Evolutionary conservation across 2,797 vertebrate genomes (phyloP).

Genomic region (Centroberyx gerrardi): DNA sequence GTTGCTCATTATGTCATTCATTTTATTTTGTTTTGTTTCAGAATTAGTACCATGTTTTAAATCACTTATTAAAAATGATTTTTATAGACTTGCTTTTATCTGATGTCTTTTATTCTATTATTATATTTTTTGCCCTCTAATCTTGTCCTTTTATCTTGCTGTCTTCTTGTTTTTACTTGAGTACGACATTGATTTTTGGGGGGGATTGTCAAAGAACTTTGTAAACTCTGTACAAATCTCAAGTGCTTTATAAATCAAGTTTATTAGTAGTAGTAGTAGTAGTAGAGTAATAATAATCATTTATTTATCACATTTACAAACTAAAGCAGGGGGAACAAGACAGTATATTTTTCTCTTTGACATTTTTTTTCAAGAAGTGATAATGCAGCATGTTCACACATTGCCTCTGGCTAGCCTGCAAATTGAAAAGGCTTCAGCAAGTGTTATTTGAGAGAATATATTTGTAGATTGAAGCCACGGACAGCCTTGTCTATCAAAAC

Average conservation of each 20-base stretch:
- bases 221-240: too few relatives aligned
- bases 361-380: background rate
- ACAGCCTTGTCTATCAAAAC: constrained; percentile 51
- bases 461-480: constrained; percentile 37
- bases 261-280: too few relatives aligned
- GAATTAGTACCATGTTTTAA: background rate
- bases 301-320: background rate
- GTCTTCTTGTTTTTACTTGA: background rate
- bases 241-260: too few relatives aligned
- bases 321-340: background rate
- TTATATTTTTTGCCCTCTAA: background rate
- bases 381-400: background rate
- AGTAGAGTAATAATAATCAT: too few relatives aligned
- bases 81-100: too few relatives aligned
- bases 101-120: too few relatives aligned
- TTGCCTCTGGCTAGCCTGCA: constrained; percentile 13
- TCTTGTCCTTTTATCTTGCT: constrained; percentile 10
- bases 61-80: too few relatives aligned
- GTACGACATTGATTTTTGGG: background rate
- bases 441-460: constrained; percentile 8
- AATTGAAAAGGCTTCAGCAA: constrained; percentile 14
- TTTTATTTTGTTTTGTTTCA: constrained; percentile 35
- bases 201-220: too few relatives aligned
- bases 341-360: background rate
- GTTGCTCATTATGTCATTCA: constrained; percentile 8